phyloP scores from a whole-genome alignment of 2,888 invertebrate genomes.

The Lasioglossum lativentre region DNA sequence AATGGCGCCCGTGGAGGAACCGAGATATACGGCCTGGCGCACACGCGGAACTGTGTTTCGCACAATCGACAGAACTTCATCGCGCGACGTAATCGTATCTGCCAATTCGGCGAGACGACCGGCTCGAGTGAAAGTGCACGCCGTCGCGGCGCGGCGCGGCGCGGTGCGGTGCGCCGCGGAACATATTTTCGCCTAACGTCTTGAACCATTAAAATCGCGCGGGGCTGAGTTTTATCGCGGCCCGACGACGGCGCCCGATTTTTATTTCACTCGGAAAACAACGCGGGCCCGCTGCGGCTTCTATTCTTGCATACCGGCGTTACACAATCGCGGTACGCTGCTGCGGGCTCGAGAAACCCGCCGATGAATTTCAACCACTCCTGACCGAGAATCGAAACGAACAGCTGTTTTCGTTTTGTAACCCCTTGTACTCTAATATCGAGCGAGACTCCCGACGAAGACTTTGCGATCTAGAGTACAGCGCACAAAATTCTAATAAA shows the following conservation, averaged over 20 bases:
- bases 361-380: constrained; percentile 15
- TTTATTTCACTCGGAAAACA: constrained; percentile 25
- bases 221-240: constrained; percentile 18
- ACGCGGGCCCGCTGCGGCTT: background rate
- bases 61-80: constrained; percentile 69
- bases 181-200: constrained; percentile 70
- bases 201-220: constrained; percentile 60
- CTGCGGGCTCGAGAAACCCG: constrained; percentile 4
- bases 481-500: too few species aligned
- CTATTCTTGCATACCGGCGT: background rate
- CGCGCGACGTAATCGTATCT: constrained; percentile 68
- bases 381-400: background rate
- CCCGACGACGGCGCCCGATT: constrained; percentile 17
- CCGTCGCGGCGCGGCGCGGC: constrained; percentile 56
- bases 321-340: background rate
- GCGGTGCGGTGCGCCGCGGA: constrained; percentile 14
- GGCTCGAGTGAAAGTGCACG: constrained; percentile 69
- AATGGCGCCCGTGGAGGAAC: background rate
- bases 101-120: constrained; percentile 69
- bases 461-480: too few species aligned
- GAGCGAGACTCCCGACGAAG: too few species aligned
- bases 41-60: constrained; percentile 39
- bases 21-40: constrained; percentile 6
- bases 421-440: background rate
- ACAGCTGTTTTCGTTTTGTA: background rate